phyloP scores from a whole-genome alignment of 37 sponge, comb jelly and placozoan genomes.

The Petrosia ficiformis region DNA sequence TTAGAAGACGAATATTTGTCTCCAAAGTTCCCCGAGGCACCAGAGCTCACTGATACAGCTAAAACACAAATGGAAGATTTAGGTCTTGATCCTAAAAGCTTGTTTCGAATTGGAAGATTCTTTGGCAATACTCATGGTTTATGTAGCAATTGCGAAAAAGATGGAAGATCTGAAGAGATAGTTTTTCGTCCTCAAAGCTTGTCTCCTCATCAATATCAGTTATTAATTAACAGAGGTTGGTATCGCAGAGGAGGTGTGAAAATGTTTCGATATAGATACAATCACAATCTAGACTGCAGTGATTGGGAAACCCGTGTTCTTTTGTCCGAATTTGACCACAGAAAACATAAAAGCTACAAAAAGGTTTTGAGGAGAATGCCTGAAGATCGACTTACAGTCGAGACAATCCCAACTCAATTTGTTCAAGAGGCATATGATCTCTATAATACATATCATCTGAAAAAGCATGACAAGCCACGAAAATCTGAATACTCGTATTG shows the following conservation, averaged over 20 bases:
- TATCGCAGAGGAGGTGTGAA: constrained; percentile 92
- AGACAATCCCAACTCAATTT: constrained; percentile 60
- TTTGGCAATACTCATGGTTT: constrained; percentile 62
- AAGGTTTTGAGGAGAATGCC: constrained; percentile 70
- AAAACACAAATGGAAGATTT: constrained; percentile 31
- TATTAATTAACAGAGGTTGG: constrained; percentile 82
- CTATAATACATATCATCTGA: constrained; percentile 77
- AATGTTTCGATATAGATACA: constrained; percentile 70
- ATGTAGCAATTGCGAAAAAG: constrained; percentile 83
- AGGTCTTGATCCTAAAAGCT: constrained; percentile 39
- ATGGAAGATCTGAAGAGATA: constrained; percentile 68
- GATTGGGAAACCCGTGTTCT: constrained; percentile 89
- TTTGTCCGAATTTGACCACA: constrained; percentile 58
- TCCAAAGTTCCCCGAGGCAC: constrained; percentile 33
- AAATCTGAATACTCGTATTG: constrained; percentile 72
- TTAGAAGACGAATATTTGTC: constrained; percentile 19
- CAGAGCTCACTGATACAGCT: constrained; percentile 19
- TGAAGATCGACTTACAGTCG: constrained; percentile 45
- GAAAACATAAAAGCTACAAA: constrained; percentile 53
- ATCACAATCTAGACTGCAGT: constrained; percentile 65
- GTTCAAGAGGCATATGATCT: constrained; percentile 71
- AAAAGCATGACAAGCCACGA: constrained; percentile 70
- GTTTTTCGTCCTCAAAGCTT: constrained; percentile 70
- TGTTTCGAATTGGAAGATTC: constrained; percentile 65
- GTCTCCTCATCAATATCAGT: constrained; percentile 77